Base-by-base conservation (phyloP, 2,888 invertebrate genomes). In the Phoronis australis region DNA sequence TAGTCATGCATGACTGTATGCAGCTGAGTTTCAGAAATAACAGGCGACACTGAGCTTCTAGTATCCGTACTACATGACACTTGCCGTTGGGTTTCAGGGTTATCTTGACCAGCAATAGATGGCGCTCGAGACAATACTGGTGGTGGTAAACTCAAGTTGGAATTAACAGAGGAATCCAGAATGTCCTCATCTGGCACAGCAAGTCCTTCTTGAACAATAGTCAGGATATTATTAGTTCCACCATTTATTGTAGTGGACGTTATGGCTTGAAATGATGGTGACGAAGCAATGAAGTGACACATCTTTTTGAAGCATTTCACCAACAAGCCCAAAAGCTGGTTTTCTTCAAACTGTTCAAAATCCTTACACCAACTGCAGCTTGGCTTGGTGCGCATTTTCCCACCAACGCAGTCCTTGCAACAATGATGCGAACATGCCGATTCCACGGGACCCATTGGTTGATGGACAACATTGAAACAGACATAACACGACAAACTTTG, bases 401-500 rank as follows among this genome's bases (percentile, higher is more conserved):
- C 89, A 42, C 90, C 89, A 69, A 87, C 82, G 73, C 93, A 93
- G 46, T 83, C 82, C 62, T 85, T 85, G 76, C 93, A 93, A 37
- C 93, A 87, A 78, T 90, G 88, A 78, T 94, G 93, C 75, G 88
- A 88, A 78, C 93, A 93, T 56, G 84, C 84, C 3, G 85, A 84
- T 63, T 84, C 85, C 21, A 83, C 83, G 18, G 91, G 89, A 31
- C 88, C 85, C 69, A 85, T 85, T 4, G 93, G 92, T 69, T 88
- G 87, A 60, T 85, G 85, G 49, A 92, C 78, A 59, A 93, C 81
- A 71, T 87, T 85, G 54, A 87, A 86, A 77, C 94, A 94, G 48
- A 92, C 91, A 49, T 87, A 88, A 79, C 94, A 94, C 61, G 89
- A 87, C 65, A 94, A 81, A 56, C 89, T 87, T 75, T 90, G 89